phyloP scores from a whole-genome alignment of 2,113 vertebrate species.

The Haplochromis burtoni region DNA sequence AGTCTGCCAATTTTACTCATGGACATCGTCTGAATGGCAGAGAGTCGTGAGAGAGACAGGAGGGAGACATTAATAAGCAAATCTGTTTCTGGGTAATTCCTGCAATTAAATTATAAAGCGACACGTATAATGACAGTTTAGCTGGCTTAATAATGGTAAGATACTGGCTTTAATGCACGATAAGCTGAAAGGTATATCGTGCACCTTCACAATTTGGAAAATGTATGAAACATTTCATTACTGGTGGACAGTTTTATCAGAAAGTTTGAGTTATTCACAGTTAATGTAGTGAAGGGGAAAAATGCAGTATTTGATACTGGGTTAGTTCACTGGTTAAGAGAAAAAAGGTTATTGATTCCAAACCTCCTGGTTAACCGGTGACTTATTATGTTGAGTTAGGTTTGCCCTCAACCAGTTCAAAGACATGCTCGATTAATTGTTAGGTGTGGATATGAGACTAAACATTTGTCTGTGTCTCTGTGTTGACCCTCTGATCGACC shows the following conservation, averaged over 20 bases:
- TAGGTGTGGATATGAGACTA: neutral
- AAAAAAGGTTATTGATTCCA: neutral
- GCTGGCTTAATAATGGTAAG: constrained; percentile 8
- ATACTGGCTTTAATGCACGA: constrained; percentile 22
- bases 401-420: neutral
- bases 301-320: neutral
- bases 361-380: neutral
- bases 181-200: neutral
- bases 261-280: neutral
- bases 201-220: neutral
- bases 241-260: neutral
- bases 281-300: neutral
- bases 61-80: constrained; percentile 44
- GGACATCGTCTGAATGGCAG: constrained; percentile 21
- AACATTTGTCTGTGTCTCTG: neutral
- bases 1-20: constrained; percentile 41
- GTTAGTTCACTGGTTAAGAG: neutral
- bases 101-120: constrained; percentile 57
- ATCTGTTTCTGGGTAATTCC: constrained; percentile 45
- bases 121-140: constrained; percentile 25
- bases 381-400: neutral
- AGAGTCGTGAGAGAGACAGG: neutral
- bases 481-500: neutral
- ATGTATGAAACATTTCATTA: neutral
- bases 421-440: neutral